A percentile compares a stretch with the other conserved stretches of the same genome.
Conservation (phyloP, 2,888 invertebrate genomes). For the Drosophila anceps region DNA sequence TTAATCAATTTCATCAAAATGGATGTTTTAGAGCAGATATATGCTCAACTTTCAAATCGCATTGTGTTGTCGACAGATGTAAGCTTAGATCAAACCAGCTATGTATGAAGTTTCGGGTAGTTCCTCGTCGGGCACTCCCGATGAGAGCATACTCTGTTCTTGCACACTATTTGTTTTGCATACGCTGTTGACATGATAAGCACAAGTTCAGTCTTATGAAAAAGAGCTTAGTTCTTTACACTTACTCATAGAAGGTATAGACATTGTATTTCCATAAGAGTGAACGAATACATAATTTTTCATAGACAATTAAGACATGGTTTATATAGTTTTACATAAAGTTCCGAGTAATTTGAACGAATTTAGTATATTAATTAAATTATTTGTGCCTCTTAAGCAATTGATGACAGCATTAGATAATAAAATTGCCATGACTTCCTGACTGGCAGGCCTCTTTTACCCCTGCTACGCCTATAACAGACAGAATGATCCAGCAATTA, state of each 20-base stretch:
- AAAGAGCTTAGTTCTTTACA: too few relatives aligned
- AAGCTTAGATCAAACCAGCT: neutral
- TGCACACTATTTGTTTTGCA: too few relatives aligned
- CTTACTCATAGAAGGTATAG: neutral
- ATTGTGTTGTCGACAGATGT: neutral
- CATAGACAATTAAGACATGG: neutral
- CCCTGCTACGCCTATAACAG: neutral
- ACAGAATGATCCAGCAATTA: neutral
- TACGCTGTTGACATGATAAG: too few relatives aligned
- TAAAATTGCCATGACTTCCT: neutral
- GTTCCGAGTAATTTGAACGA: neutral
- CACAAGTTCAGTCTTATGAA: neutral
- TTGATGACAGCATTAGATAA: neutral
- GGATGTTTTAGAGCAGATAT: too few relatives aligned
- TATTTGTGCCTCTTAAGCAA: neutral
- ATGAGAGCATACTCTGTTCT: neutral
- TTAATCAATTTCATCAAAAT: too few relatives aligned
- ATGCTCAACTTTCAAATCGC: neutral
- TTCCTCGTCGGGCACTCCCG: neutral
- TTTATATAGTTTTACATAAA: neutral
- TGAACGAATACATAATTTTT: too few relatives aligned
- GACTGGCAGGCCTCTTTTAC: neutral
- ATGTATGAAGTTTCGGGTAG: neutral
- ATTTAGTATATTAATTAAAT: neutral
- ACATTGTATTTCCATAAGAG: neutral